Evolutionary conservation across 2,797 vertebrate species (phyloP).

Genomic region (Streptopelia turtur): DNA sequence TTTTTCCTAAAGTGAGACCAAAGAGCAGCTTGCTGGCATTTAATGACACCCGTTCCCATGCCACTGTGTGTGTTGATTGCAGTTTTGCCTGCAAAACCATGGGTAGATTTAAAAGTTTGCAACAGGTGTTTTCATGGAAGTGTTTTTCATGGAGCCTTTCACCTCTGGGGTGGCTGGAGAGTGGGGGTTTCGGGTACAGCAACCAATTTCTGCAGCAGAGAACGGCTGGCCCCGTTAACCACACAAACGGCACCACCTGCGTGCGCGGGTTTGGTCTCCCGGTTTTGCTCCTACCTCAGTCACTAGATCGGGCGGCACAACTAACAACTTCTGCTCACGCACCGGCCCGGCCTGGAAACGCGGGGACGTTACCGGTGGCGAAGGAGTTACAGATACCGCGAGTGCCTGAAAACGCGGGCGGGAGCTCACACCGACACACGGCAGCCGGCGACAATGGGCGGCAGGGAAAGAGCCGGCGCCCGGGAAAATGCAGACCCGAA

Average conservation of each 20-base stretch:
- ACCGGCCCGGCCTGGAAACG: background rate
- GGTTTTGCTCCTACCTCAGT: background rate
- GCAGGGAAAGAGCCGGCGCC: too few relatives aligned
- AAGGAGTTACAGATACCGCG: background rate
- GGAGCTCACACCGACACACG: fast-evolving
- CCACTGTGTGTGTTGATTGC: fast-evolving
- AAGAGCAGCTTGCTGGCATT: background rate
- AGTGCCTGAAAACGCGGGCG: background rate
- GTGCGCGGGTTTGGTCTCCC: background rate
- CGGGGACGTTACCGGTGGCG: background rate
- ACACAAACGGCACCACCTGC: background rate
- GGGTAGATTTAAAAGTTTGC: background rate
- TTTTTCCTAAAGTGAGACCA: slow-evolving; percentile 1
- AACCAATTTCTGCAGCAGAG: background rate
- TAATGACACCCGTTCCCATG: background rate
- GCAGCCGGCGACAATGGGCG: background rate
- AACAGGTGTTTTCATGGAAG: background rate
- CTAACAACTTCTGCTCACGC: background rate
- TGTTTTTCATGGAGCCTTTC: background rate
- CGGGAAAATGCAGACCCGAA: background rate
- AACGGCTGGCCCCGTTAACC: background rate
- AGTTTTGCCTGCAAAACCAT: background rate
- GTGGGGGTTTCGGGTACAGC: background rate
- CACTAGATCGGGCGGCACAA: background rate
- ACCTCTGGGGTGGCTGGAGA: background rate